These are phyloP conservation scores for Pachypeltis micranthus DNA, from an alignment of 1,140 invertebrate species.

Conservation along the genomic window DNA sequence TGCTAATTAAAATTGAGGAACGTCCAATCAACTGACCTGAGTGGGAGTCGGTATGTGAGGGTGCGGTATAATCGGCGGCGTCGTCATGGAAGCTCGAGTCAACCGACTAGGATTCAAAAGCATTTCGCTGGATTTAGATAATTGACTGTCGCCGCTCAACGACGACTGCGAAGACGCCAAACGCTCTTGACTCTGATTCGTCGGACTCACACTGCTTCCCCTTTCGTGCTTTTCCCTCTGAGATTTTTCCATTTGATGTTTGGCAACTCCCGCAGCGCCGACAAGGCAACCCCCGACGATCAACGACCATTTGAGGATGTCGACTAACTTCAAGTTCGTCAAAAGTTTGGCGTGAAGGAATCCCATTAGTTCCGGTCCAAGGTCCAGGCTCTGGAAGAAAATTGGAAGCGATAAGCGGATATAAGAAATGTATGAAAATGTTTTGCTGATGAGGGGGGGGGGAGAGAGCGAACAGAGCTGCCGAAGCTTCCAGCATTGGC, in stretches of 20 bases:
- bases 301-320: constrained; percentile 19
- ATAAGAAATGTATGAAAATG: too few relatives aligned
- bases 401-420: neutral
- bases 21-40: too few relatives aligned
- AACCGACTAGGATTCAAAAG: neutral
- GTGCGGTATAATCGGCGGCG: neutral
- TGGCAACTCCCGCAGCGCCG: neutral
- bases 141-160: neutral
- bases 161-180: neutral
- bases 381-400: constrained; percentile 20
- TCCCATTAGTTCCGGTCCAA: constrained; percentile 18
- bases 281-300: constrained; percentile 16
- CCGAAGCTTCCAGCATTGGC: too few relatives aligned
- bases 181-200: neutral
- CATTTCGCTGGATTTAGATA: neutral
- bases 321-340: constrained; percentile 16
- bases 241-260: constrained; percentile 1
- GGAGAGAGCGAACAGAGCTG: too few relatives aligned
- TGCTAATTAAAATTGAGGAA: too few relatives aligned
- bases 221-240: neutral
- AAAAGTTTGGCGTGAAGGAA: constrained; percentile 20
- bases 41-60: neutral
- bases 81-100: neutral
- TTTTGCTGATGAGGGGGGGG: too few relatives aligned
- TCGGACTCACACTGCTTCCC: neutral